A percentile compares a stretch with the other conserved stretches of the same genome.
Conservation (phyloP, 2,888 invertebrate genomes). For the Anthophora plumipes region DNA sequence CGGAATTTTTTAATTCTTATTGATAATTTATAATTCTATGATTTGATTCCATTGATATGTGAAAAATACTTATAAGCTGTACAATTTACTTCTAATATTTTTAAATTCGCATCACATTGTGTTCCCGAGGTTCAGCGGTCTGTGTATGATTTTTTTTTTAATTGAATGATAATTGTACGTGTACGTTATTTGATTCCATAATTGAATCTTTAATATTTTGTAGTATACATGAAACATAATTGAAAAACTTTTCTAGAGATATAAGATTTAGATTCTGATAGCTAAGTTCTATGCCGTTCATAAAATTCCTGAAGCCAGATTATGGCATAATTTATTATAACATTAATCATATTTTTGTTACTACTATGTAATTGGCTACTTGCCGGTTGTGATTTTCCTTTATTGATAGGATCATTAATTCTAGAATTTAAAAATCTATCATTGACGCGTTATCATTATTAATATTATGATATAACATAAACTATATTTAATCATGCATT, state of each 20-base stretch:
- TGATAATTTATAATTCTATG: conserved; percentile 5
- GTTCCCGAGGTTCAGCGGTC: background rate
- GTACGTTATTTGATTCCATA: background rate
- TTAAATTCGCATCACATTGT: background rate
- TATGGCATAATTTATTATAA: conserved; percentile 75
- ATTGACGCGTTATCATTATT: conserved; percentile 39
- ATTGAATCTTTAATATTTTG: conserved; percentile 2
- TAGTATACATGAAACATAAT: background rate
- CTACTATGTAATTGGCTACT: conserved; percentile 75
- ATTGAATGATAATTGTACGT: conserved; percentile 8
- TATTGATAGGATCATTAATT: conserved; percentile 48
- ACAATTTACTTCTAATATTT: background rate
- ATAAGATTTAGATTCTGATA: conserved; percentile 59
- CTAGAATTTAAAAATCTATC: conserved; percentile 34
- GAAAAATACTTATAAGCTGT: conserved; percentile 3
- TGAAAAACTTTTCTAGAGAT: conserved; percentile 5
- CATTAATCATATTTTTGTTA: conserved; percentile 75
- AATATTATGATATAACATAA: conserved; percentile 39
- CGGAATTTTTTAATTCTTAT: conserved; percentile 62
- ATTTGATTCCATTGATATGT: conserved; percentile 6
- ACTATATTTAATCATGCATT: conserved; percentile 35
- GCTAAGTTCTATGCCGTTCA: conserved; percentile 50
- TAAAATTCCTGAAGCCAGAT: conserved; percentile 75
- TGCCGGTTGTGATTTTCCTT: conserved; percentile 79
- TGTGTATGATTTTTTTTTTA: background rate